Evolutionary conservation across 2,888 invertebrate genomes (phyloP).

Genomic region (Cerastoderma edule): DNA sequence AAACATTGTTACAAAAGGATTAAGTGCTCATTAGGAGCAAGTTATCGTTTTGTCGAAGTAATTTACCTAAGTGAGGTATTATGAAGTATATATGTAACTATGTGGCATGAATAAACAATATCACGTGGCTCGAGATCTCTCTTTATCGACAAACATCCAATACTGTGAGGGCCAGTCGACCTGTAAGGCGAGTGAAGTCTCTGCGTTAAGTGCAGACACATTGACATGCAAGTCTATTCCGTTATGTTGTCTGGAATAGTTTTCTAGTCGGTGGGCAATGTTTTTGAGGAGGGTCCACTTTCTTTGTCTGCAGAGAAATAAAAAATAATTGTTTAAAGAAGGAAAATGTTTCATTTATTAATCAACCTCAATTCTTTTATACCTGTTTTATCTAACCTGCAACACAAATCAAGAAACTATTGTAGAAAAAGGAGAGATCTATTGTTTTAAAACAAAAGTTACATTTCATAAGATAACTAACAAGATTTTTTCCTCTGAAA

Average conservation of each 20-base stretch:
- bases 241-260: background rate
- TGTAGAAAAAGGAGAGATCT: no score
- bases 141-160: conserved; percentile 11
- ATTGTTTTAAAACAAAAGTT: no score
- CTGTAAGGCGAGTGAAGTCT: background rate
- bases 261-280: background rate
- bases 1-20: background rate
- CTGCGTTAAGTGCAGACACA: background rate
- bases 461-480: no score
- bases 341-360: no score
- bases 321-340: no score
- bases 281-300: no score
- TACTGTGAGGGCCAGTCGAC: conserved; percentile 9
- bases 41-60: background rate
- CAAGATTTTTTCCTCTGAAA: no score
- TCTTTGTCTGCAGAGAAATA: no score
- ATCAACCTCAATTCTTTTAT: no score
- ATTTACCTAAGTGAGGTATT: background rate
- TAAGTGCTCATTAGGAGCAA: background rate
- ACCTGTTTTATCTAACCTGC: no score
- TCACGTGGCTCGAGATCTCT: background rate
- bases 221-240: background rate
- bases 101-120: background rate
- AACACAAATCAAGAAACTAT: no score
- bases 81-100: background rate